These are phyloP conservation scores for Pelmatolapia mariae DNA, from an alignment of 2,113 vertebrate genomes.

Conservation along the genomic window DNA sequence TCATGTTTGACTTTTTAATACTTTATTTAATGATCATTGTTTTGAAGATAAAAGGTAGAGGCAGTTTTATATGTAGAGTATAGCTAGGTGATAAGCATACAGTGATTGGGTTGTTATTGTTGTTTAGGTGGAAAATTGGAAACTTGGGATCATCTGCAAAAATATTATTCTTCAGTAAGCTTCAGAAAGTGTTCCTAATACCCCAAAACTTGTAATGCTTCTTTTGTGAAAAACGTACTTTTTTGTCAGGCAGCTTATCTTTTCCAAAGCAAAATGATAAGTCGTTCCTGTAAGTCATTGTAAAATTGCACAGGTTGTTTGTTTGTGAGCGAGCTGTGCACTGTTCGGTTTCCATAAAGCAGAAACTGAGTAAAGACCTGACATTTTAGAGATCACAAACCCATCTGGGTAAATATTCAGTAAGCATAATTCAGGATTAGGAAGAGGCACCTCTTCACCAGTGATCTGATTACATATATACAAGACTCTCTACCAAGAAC, in stretches of 20 bases:
- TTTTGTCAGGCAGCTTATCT: neutral
- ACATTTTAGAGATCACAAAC: neutral
- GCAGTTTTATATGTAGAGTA: neutral
- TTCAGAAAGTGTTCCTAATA: neutral
- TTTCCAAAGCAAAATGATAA: neutral
- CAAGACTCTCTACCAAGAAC: neutral
- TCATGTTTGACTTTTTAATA: neutral
- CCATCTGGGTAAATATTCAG: neutral
- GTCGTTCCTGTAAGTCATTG: neutral
- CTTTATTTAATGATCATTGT: neutral
- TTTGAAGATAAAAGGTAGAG: neutral
- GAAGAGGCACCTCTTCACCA: neutral
- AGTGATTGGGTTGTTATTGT: neutral
- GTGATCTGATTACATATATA: neutral
- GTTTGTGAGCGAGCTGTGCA: neutral
- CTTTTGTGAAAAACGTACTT: neutral
- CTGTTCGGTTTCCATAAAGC: neutral
- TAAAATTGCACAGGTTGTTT: neutral
- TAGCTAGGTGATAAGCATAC: neutral
- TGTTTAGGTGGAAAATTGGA: neutral
- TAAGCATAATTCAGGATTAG: neutral
- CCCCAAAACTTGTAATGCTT: neutral
- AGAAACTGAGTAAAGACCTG: neutral
- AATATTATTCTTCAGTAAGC: neutral
- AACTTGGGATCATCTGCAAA: neutral